Conservation (phyloP, 2,888 invertebrate genomes). For the Galerucella nymphaeae region DNA sequence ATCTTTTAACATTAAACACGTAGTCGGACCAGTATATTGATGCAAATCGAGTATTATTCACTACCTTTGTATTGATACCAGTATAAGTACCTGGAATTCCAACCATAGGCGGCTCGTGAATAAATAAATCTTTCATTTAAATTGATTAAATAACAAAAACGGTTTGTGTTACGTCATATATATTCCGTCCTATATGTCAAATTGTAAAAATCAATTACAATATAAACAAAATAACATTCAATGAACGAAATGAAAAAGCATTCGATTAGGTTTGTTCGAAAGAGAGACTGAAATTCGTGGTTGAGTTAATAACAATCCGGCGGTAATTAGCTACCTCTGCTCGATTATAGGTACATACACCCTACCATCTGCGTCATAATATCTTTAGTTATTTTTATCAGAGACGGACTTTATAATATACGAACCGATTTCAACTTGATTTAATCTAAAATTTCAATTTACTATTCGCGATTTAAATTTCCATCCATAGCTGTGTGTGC, state of each 20-base stretch:
- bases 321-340: conserved; percentile 36
- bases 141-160: not conserved
- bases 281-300: conserved; percentile 28
- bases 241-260: conserved; percentile 51
- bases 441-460: too few relatives aligned
- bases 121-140: too few relatives aligned
- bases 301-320: conserved; percentile 36
- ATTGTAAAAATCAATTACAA: not conserved
- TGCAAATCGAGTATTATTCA: conserved; percentile 43
- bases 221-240: conserved; percentile 34
- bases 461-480: too few relatives aligned
- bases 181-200: not conserved
- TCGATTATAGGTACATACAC: conserved; percentile 21
- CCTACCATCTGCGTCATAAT: conserved; percentile 41
- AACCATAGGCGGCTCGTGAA: conserved; percentile 1
- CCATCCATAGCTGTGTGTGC: too few relatives aligned
- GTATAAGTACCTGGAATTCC: not conserved
- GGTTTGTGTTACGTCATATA: not conserved
- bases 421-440: not conserved
- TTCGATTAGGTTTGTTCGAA: conserved; percentile 46
- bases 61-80: not conserved
- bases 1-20: conserved; percentile 62
- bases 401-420: not conserved
- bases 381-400: conserved; percentile 34
- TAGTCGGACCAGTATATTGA: conserved; percentile 47